Evolutionary conservation across 2,888 invertebrate species (phyloP).

Genomic region (Galeruca laticollis): DNA sequence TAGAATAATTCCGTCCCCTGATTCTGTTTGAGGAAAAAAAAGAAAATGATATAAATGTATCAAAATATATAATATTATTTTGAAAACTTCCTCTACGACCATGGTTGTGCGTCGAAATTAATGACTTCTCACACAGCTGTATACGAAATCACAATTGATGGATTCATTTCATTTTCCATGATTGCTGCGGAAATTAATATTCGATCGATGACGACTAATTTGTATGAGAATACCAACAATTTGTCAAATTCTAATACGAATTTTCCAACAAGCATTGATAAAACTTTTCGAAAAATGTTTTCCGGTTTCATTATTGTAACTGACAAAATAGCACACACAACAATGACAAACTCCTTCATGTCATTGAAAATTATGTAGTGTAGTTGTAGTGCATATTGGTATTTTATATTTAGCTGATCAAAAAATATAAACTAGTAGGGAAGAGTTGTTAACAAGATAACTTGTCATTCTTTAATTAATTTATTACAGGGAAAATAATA

Average conservation of each 20-base stretch:
- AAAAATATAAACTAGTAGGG: no score
- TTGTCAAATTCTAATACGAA: conserved; percentile 28
- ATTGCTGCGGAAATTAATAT: conserved; percentile 37
- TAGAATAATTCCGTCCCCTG: no score
- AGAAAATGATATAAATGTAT: no score
- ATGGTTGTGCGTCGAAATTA: conserved; percentile 25
- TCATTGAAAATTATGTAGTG: no score
- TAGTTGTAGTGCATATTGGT: no score
- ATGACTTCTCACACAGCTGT: conserved; percentile 32
- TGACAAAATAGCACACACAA: neutral
- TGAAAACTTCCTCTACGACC: neutral
- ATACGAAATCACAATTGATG: conserved; percentile 37
- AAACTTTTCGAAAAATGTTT: neutral
- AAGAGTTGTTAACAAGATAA: no score
- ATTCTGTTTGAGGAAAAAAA: no score
- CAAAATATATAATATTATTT: no score
- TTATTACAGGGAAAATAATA: no score
- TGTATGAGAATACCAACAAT: conserved; percentile 33
- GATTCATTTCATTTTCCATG: conserved; percentile 35
- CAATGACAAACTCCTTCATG: no score
- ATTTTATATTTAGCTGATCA: no score
- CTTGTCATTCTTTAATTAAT: no score
- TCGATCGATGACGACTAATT: conserved; percentile 36
- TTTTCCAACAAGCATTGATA: conserved; percentile 11
- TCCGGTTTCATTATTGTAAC: conserved; percentile 4